Evolutionary conservation across 2,888 invertebrate species (phyloP).

Genomic region (Panorpa germanica): DNA sequence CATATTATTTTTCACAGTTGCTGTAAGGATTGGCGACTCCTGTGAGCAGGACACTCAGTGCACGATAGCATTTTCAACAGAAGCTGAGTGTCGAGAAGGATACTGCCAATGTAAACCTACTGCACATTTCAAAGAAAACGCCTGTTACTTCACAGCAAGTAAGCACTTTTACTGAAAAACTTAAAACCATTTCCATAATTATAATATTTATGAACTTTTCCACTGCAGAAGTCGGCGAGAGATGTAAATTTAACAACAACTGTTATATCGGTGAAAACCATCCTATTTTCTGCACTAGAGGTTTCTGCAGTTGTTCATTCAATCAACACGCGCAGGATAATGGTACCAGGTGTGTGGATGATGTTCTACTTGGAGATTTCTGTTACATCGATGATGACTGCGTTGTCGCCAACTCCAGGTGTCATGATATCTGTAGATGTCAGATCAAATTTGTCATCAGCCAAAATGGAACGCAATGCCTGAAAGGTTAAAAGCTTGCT

Average conservation of each 20-base stretch:
- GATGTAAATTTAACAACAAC: conserved; percentile 20
- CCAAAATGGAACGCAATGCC: conserved; percentile 17
- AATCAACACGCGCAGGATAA: conserved; percentile 19
- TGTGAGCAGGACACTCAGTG: conserved; percentile 22
- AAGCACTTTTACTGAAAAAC: conserved; percentile 11
- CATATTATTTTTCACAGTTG: conserved; percentile 16
- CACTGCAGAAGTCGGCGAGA: conserved; percentile 19
- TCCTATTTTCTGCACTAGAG: conserved; percentile 19
- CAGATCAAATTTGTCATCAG: conserved; percentile 19
- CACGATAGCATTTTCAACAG: conserved; percentile 18
- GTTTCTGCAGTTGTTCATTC: conserved; percentile 20
- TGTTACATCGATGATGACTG: conserved; percentile 21
- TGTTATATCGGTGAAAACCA: conserved; percentile 20
- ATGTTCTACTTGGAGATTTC: conserved; percentile 16
- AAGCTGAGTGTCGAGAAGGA: conserved; percentile 20
- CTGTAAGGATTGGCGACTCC: conserved; percentile 18
- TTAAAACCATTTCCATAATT: not conserved
- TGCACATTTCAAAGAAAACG: conserved; percentile 19
- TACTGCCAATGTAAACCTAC: conserved; percentile 20
- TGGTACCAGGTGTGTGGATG: conserved; percentile 18
- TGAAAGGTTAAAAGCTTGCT: conserved; percentile 15
- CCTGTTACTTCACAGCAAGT: conserved; percentile 23
- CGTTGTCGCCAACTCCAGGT: conserved; percentile 18
- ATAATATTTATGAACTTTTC: not conserved
- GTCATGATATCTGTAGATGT: conserved; percentile 19